Base-by-base conservation (phyloP, 2,888 invertebrate genomes). In the Chrysodeixis includens region DNA sequence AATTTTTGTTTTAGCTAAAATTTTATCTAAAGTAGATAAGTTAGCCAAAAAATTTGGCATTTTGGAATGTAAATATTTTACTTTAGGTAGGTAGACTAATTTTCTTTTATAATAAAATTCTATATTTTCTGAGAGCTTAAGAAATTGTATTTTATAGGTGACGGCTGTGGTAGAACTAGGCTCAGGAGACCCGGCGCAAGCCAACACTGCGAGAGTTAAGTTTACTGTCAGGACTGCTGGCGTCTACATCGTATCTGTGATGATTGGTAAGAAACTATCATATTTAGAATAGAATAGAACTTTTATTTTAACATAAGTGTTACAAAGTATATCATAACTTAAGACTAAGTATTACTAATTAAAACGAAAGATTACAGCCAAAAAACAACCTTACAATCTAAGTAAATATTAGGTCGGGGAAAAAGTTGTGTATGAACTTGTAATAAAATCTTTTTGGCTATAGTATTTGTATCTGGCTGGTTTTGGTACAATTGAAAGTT, bases 171-270 rank as follows among this genome's bases (percentile, higher is more conserved):
- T 98, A 83, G 98, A 99, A 93, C 95, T 98, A 85, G 99, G 98
- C 53, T 98, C 98, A 1, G 97, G 98, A 9, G 98, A 98, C 90
- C 98, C 98, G 20, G 96, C 97, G 83, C 97, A 97, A 86, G 98
- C 98, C 63, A 98, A 99, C 92, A 96, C 97, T 52, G 98, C 98
- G 60, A 97, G 97, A 82, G 98, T 98, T 62, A 98, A 98, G 89
- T 99, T 99, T 94, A 98, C 98, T 7, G 99, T 99, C 70, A 97
- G 99, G 75, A 97, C 97, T 79, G 98, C 99, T 20, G 99, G 99
- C 35, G 97, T 97, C 81, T 99, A 99, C 93, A 96, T 97, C 85
- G 97, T 99, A 78, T 97, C 97, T 56, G 96, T 99, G 63, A 96
- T 98, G 91, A 97, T 99, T 67, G 98, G 96, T 89, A 22, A 85